Evolutionary conservation across 2,888 invertebrate species (phyloP), one percentile per base, ranked within the genome.

Genomic region (Amphipoea oculea): DNA sequence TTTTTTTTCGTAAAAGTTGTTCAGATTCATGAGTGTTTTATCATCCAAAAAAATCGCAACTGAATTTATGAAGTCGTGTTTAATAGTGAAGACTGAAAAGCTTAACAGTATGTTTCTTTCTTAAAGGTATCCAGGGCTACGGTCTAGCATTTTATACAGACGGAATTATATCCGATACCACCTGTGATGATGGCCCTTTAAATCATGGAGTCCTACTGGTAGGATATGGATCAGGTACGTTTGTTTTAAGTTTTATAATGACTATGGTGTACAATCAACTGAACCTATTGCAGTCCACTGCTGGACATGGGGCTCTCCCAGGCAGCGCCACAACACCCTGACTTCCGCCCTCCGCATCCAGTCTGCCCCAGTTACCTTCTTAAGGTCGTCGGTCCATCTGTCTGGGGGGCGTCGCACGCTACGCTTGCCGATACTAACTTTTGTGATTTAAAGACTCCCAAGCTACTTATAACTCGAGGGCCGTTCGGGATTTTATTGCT

Each of bases 221-320:
- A 40, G 82, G 82, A 62, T 82, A 82, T 40, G 82, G 82, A 57
- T 12, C 42, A 73, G 80, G 76, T 83, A 76, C 14, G 72, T 4
- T 7, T 4, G 72, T 4, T 20, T 69, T 20, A 62, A 1, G 9
- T 51, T 40, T n/a, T 12, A n/a, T 45, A 12, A 45, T 45, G 45
- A 45, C 45, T 45, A 11, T 45, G 45, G 2, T 45, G 45, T 45
- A 45, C 45, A 45, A 45, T 45, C 45, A 2, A 45, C 45, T 45
- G 45, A 45, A 11, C 45, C 45, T 45, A 11, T 45, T 2, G 45
- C 45, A 45, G 45, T 45, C 45, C 45, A 45, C 45, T 45, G 45
- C 45, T 45, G 45, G 11, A 45, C 12, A 45, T 45, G 12, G 45
- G 11, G 2, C 45, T 45, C 0, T 45, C 45, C 11, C 2, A 45